Conservation (phyloP, 2,113 vertebrate species). For the Acinonyx jubatus region DNA sequence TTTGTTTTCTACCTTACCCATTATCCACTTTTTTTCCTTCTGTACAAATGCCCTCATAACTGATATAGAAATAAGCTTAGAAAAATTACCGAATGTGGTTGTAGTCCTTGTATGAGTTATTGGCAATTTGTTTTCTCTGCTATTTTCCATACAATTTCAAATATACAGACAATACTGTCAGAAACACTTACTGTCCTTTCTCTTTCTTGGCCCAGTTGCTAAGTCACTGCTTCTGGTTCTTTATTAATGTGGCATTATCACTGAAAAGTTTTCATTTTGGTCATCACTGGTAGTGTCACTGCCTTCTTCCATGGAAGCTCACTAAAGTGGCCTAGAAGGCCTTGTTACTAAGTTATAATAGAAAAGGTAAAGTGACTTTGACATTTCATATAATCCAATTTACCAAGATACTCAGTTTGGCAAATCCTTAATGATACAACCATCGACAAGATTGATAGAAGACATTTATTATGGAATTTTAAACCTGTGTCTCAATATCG, state of each 20-base stretch:
- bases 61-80: neutral
- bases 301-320: neutral
- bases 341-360: neutral
- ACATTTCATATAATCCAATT: neutral
- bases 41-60: neutral
- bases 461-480: neutral
- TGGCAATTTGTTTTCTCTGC: slow-evolving; percentile 26
- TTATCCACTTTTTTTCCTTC: neutral
- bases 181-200: slow-evolving; percentile 27
- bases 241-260: neutral
- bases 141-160: slow-evolving; percentile 23
- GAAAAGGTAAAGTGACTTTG: neutral
- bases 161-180: slow-evolving; percentile 30
- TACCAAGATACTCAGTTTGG: neutral
- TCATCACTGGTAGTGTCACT: neutral
- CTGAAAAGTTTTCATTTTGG: neutral
- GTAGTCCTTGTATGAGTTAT: neutral
- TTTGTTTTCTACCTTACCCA: neutral
- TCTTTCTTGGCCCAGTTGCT: neutral
- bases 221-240: neutral
- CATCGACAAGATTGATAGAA: neutral
- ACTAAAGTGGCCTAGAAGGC: neutral
- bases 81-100: neutral
- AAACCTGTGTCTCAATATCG: neutral
- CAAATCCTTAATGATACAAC: neutral